Evolutionary conservation across 1,140 invertebrate genomes (phyloP).

Genomic region (Ptiloglossa arizonensis): DNA sequence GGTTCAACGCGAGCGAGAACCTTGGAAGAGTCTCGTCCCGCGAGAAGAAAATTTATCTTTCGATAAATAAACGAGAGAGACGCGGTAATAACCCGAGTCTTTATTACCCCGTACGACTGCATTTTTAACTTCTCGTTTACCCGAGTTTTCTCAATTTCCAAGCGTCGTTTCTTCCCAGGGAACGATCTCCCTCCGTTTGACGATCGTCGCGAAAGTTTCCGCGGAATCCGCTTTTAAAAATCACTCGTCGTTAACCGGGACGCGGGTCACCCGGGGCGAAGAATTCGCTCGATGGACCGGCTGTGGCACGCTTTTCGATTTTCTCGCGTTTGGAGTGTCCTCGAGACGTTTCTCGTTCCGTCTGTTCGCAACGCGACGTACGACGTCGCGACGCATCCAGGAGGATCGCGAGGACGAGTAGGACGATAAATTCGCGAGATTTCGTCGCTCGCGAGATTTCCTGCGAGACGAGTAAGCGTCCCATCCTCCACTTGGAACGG

Average conservation of each 20-base stretch:
- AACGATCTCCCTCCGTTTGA: not conserved
- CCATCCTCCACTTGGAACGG: no score
- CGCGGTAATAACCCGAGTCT: no score
- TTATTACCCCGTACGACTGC: no score
- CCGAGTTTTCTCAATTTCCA: not conserved
- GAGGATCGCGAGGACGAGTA: no score
- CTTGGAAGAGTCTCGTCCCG: no score
- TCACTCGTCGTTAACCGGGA: slow-evolving; percentile 32
- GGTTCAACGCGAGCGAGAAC: no score
- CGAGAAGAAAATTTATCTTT: no score
- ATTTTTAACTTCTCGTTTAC: not conserved
- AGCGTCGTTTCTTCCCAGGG: not conserved
- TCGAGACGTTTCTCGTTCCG: slow-evolving; percentile 1
- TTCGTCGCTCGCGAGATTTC: slow-evolving; percentile 53
- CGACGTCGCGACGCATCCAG: slow-evolving; percentile 13
- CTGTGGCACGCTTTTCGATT: no score
- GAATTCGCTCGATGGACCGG: slow-evolving; percentile 57
- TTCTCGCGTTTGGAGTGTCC: no score
- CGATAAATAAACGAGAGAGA: no score
- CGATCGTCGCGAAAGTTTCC: not conserved
- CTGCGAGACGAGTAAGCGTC: no score
- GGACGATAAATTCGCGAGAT: slow-evolving; percentile 51
- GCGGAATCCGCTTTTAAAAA: slow-evolving; percentile 25
- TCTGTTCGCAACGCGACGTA: slow-evolving; percentile 17
- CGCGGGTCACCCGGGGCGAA: slow-evolving; percentile 4